These are phyloP conservation scores for Barnardius zonarius DNA, from an alignment of 2,113 vertebrate genomes.

Conservation along the genomic window DNA sequence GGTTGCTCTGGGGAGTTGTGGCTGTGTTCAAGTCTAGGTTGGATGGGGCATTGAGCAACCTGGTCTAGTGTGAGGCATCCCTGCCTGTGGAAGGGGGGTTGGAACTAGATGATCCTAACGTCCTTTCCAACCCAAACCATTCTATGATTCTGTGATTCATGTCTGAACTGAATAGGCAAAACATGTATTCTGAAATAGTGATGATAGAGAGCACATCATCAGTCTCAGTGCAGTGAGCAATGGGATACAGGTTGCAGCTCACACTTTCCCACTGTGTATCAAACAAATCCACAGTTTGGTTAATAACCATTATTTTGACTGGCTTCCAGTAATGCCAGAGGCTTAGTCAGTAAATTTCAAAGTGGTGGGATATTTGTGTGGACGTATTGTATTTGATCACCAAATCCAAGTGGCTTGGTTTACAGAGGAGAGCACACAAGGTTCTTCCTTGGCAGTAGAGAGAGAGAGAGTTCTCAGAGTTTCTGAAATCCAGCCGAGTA, in stretches of 20 bases:
- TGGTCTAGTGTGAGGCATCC: background rate
- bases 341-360: background rate
- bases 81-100: background rate
- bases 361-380: background rate
- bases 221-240: background rate
- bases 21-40: background rate
- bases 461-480: background rate
- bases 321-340: background rate
- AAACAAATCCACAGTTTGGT: background rate
- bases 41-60: background rate
- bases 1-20: background rate
- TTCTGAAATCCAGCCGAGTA: background rate
- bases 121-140: background rate
- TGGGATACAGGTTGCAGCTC: background rate
- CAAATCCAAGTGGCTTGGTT: background rate
- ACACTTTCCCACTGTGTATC: background rate
- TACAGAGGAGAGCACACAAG: background rate
- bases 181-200: background rate
- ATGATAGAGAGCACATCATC: rapidly evolving
- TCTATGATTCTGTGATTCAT: background rate
- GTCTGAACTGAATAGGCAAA: background rate
- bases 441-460: background rate
- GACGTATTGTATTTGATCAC: background rate
- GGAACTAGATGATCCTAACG: background rate
- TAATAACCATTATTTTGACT: background rate